These are phyloP conservation scores for Verasper variegatus DNA, from an alignment of 2,113 vertebrate genomes.

Conservation along the genomic window DNA sequence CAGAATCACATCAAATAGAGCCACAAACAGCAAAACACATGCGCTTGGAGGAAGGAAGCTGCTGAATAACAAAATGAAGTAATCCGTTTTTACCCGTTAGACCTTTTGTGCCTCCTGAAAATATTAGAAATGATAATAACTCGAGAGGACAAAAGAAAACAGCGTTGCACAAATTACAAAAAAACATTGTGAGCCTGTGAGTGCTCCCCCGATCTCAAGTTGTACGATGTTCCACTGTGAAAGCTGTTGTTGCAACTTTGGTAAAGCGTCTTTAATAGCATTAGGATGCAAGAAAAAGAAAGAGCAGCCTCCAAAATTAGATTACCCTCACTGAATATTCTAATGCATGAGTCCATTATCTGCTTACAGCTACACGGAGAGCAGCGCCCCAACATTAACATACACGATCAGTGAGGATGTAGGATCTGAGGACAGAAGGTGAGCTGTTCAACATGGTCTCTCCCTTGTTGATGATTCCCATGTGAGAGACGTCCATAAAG, in stretches of 20 bases:
- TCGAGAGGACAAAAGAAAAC: too few relatives aligned
- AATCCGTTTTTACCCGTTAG: too few relatives aligned
- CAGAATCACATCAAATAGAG: too few relatives aligned
- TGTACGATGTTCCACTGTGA: not conserved
- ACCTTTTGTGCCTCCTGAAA: too few relatives aligned
- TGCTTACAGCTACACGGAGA: slow-evolving; percentile 47
- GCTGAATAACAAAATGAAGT: too few relatives aligned
- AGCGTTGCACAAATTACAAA: not conserved
- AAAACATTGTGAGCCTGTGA: not conserved
- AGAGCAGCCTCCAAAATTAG: slow-evolving; percentile 49
- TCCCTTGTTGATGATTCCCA: not conserved
- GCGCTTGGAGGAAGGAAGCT: too few relatives aligned
- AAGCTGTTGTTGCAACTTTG: slow-evolving; percentile 41
- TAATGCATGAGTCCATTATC: slow-evolving; percentile 68
- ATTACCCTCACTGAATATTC: slow-evolving; percentile 62
- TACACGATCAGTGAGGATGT: slow-evolving; percentile 28
- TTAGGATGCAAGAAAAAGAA: slow-evolving; percentile 42
- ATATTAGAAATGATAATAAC: too few relatives aligned
- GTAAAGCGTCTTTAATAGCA: slow-evolving; percentile 38
- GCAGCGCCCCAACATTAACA: slow-evolving; percentile 53
- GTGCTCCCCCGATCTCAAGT: too few relatives aligned
- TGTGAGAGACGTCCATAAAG: too few relatives aligned
- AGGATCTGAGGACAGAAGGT: slow-evolving; percentile 39
- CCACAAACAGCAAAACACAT: too few relatives aligned
- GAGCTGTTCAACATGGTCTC: slow-evolving; percentile 49